These are phyloP conservation scores for Drosophila cognata DNA, from an alignment of 2,888 invertebrate genomes.

Conservation along the genomic window DNA sequence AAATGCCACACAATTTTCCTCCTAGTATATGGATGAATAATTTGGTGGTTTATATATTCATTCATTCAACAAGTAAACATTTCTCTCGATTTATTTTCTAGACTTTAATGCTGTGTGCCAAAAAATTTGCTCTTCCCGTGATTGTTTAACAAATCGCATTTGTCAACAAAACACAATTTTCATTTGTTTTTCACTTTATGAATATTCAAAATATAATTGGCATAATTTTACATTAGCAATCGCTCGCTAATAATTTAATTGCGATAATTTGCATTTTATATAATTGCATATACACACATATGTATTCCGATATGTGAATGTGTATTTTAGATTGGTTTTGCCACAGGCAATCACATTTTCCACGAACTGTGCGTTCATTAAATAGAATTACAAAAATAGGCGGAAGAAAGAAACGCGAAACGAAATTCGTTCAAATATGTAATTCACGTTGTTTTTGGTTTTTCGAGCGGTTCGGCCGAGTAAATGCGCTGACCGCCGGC, in stretches of 20 bases:
- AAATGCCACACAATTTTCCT: not conserved
- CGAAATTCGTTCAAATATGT: constrained; percentile 27
- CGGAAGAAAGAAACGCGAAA: not conserved
- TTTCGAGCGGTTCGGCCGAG: constrained; percentile 39
- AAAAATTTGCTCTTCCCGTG: not conserved
- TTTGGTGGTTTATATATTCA: not conserved
- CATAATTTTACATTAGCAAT: constrained; percentile 7
- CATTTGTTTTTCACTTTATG: constrained; percentile 2
- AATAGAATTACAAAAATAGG: constrained; percentile 36
- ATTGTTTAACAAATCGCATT: constrained; percentile 9
- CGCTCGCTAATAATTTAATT: constrained; percentile 27
- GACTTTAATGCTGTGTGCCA: not conserved
- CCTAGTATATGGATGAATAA: not conserved
- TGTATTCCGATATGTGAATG: not conserved
- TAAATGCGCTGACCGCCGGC: constrained; percentile 81
- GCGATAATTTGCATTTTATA: constrained; percentile 6
- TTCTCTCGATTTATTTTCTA: not conserved
- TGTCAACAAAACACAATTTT: constrained; percentile 8
- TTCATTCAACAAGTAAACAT: not conserved
- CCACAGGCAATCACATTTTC: constrained; percentile 8
- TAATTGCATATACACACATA: not conserved
- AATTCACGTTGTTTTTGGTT: constrained; percentile 20
- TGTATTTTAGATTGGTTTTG: not conserved
- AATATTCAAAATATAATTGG: constrained; percentile 8
- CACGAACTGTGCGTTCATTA: constrained; percentile 28